Percentiles rank a stretch among this genome's conserved stretches.
These are phyloP conservation scores for Corvus hawaiiensis DNA, from an alignment of 2,113 vertebrate species.

Conservation along the genomic window DNA sequence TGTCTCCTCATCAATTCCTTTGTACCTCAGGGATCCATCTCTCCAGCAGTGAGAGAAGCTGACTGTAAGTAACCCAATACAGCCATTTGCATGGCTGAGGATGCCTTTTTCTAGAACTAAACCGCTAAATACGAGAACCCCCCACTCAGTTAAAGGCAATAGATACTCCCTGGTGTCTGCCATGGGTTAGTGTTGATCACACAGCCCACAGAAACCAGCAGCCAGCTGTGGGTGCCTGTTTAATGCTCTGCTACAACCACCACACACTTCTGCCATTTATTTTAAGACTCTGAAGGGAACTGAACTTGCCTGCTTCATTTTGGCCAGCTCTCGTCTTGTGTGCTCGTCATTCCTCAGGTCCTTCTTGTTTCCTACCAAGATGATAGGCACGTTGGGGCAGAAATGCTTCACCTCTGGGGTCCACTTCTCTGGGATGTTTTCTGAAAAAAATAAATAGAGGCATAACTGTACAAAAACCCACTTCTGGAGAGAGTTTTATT, in stretches of 20 bases:
- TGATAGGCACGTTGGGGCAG: slow-evolving; percentile 98
- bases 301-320: slow-evolving; percentile 94
- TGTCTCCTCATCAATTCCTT: neutral
- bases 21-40: neutral
- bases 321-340: slow-evolving; percentile 94
- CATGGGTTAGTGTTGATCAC: fast-evolving
- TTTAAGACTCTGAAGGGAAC: neutral
- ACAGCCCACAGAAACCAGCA: neutral
- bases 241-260: neutral
- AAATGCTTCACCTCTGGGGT: slow-evolving; percentile 99
- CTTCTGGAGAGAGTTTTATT: neutral
- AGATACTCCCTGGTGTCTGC: neutral
- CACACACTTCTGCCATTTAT: neutral
- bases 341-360: slow-evolving; percentile 97
- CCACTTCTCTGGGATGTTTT: slow-evolving; percentile 99
- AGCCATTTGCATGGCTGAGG: neutral
- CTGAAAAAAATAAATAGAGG: slow-evolving; percentile 49
- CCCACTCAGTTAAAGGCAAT: neutral
- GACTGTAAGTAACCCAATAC: neutral
- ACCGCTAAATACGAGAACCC: neutral
- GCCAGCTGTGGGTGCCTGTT: neutral
- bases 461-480: neutral
- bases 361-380: slow-evolving; percentile 98
- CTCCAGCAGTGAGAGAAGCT: neutral
- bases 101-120: neutral